Evolutionary conservation across 2,113 vertebrate genomes (phyloP).

Genomic region (Strigops habroptila): DNA sequence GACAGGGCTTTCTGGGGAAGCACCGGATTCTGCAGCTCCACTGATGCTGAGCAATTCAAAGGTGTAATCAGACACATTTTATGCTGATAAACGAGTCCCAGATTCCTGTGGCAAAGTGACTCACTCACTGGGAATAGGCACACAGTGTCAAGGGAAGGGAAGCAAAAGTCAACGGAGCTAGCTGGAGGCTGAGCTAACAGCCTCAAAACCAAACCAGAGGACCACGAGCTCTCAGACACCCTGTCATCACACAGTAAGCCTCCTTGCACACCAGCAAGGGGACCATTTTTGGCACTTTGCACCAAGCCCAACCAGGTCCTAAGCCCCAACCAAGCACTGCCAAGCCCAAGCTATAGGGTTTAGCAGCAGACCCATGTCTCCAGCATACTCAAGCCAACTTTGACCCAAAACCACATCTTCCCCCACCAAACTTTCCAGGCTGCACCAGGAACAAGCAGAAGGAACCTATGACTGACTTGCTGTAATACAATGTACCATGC

Average conservation of each 20-base stretch:
- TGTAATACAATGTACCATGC: rapidly evolving
- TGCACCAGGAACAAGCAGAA: not conserved
- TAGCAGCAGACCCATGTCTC: not conserved
- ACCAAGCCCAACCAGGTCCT: not conserved
- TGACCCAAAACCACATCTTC: rapidly evolving
- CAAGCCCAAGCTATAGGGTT: rapidly evolving
- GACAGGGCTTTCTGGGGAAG: not conserved
- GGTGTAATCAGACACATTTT: not conserved
- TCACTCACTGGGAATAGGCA: not conserved
- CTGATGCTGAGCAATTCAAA: not conserved
- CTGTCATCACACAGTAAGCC: rapidly evolving
- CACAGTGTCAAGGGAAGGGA: not conserved
- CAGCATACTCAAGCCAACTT: rapidly evolving
- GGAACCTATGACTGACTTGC: rapidly evolving
- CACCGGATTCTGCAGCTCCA: not conserved
- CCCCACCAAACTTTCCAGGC: not conserved
- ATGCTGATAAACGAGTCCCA: not conserved
- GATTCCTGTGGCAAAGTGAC: not conserved
- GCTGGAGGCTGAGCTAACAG: not conserved
- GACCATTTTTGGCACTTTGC: not conserved
- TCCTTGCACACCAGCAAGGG: rapidly evolving
- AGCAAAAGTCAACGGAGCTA: not conserved
- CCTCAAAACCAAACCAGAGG: not conserved
- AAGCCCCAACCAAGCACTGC: not conserved
- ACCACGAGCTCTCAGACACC: not conserved